phyloP scores from a whole-genome alignment of 2,113 vertebrate genomes.

The Bos javanicus region DNA sequence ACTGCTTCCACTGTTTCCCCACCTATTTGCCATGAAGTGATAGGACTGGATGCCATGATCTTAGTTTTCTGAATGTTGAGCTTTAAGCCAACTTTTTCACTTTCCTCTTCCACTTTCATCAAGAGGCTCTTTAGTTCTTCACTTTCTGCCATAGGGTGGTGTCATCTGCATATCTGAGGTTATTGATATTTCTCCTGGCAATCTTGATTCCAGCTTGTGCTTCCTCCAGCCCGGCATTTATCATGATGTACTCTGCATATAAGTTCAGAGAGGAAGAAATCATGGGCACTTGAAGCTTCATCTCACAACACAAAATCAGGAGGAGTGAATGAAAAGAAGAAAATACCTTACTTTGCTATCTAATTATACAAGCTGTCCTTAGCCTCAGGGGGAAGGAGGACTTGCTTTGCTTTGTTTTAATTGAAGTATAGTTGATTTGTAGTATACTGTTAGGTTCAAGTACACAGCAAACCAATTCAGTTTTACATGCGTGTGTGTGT shows the following conservation, averaged over 20 bases:
- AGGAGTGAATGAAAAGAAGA: neutral
- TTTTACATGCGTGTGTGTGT: neutral
- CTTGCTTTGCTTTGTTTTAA: neutral
- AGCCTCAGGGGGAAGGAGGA: neutral
- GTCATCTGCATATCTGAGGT: neutral
- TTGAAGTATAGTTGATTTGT: neutral
- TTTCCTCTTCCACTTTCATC: neutral
- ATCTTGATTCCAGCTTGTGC: neutral
- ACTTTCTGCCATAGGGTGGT: neutral
- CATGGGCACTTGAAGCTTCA: neutral
- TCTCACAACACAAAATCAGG: conserved; percentile 12
- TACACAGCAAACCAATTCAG: neutral
- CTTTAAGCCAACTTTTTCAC: neutral
- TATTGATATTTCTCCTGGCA: neutral
- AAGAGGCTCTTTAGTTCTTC: neutral
- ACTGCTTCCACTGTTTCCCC: neutral
- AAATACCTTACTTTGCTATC: neutral
- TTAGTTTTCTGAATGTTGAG: neutral
- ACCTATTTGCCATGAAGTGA: neutral
- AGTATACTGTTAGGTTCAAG: neutral
- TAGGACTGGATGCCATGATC: neutral
- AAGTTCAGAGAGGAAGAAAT: neutral
- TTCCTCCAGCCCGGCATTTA: neutral
- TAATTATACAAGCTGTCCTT: neutral
- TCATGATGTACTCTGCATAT: neutral